Base-by-base conservation (phyloP, 2,113 vertebrate species). In the Dipodomys spectabilis region DNA sequence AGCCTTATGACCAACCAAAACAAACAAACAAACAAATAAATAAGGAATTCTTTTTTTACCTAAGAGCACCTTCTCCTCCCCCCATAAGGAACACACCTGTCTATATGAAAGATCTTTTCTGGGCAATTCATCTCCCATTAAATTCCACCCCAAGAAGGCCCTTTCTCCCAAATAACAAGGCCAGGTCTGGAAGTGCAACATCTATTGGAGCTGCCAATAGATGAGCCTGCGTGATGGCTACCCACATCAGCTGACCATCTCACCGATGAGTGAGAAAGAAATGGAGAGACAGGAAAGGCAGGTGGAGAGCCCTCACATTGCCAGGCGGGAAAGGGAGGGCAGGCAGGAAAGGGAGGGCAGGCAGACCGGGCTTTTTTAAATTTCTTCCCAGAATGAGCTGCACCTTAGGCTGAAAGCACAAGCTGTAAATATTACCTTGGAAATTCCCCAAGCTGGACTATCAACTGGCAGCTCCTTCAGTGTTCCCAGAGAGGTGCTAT, bases 361-460 rank as follows among this genome's bases (percentile, higher is more conserved):
- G 32, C 18, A 4, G 13, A 23, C 18, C 0, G 1, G 20, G 7
- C 9, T 60, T 0, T 3, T 30, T 35, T 18, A n/a, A n/a, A 3
- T 28, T 32, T 72, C 15, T 77, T 73, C 30, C 60, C 67, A 71
- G 87, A 80, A 57, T 28, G 6, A 8, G 0, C 22, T 13, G 9
- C 1, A 39, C 20, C 8, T 2, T 0, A 19, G 32, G 27, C 3
- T 19, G 5, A 53, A 9, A 72, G 62, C 27, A 68, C 68, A 68
- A 49, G 5, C 72, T 71, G 0, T 32, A 82, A 67, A 57, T 25
- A 28, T 8, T 28, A 85, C 30, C 64, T 85, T 44, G 79, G 82
- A 85, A 96, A 79, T 90, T 44, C 57, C 91, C 88, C 65, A 10
- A 15, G n/a, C 73, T 84, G 3, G 7, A 35, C 82, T 1, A 1